phyloP scores from a whole-genome alignment of 1,140 invertebrate species.

The Achroia grisella region DNA sequence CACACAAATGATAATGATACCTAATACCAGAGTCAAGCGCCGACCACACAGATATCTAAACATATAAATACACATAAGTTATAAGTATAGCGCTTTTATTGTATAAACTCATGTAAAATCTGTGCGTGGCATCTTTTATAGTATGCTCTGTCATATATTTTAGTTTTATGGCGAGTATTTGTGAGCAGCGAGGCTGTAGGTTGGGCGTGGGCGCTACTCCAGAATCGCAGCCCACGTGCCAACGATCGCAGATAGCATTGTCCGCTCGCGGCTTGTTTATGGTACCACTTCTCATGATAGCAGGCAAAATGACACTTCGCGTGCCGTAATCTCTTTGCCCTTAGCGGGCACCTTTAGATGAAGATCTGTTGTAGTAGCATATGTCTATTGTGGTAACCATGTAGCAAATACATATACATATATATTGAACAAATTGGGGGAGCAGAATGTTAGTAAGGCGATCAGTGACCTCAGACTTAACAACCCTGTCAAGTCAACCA shows the following conservation, averaged over 20 bases:
- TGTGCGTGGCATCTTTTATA: constrained; percentile 50
- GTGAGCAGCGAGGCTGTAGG: constrained; percentile 29
- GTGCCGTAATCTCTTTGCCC: constrained; percentile 34
- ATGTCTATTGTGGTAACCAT: not conserved
- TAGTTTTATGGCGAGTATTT: constrained; percentile 38
- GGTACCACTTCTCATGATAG: constrained; percentile 42
- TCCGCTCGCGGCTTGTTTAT: constrained; percentile 49
- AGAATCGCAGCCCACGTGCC: constrained; percentile 58
- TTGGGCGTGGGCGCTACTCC: constrained; percentile 60
- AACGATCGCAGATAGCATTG: constrained; percentile 55
- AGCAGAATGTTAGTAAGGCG: too few relatives aligned
- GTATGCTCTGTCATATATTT: constrained; percentile 43
- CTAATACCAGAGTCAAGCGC: not conserved
- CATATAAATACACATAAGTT: constrained; percentile 52
- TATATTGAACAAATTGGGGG: too few relatives aligned
- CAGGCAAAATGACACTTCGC: constrained; percentile 46
- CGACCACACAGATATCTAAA: constrained; percentile 42
- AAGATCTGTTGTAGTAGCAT: constrained; percentile 15
- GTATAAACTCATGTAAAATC: constrained; percentile 38
- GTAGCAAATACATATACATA: too few relatives aligned
- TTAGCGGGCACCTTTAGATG: constrained; percentile 22
- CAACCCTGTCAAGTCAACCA: too few relatives aligned
- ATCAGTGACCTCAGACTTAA: too few relatives aligned
- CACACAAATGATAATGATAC: not conserved
- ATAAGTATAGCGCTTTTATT: constrained; percentile 43